Evolutionary conservation across 1,140 invertebrate genomes (phyloP), one percentile per base, ranked within the genome.

Genomic region (Procambarus virginalis): DNA sequence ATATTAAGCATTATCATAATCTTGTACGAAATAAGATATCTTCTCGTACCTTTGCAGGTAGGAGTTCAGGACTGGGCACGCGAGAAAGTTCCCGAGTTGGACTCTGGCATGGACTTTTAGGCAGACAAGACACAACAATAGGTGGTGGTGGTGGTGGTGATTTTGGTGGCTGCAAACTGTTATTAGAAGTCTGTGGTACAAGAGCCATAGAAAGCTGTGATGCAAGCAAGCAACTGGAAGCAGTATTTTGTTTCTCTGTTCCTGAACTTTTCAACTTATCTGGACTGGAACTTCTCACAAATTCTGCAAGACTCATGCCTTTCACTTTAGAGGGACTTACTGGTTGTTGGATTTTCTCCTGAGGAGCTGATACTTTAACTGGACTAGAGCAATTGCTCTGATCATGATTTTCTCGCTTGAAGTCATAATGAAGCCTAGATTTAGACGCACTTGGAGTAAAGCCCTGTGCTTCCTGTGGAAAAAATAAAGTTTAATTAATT

Each of bases 371-470:
- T 78, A 12, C 8, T 76, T 88, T 88, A 34, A 17, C 9, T 70
- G 86, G 78, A 80, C 77, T 70, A 17, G 20, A 48, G 10, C 46
- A 20, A 82, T 34, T 51, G 12, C 45, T 60, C 48, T 78, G 34
- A 22, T 6, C 22, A 17, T 78, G 20, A 55, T 70, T 64, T 14
- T 89, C 87, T 68, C 73, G 80, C 64, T 89, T 92, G 76, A 91
- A 92, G 46, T 92, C 85, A 77, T 91, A 92, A 49, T 85, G 84
- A 58, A 92, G 91, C 46, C 82, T 83, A 20, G 91, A 92, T 6
- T 75, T 70, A 20, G 91, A 92, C 17, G 86, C 83, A 85, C n/a
- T 91, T 46, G 91, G 91, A 84, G 91, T 92, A 60, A 88, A 92
- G 17, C 91, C 91, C 78, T 92, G 91, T 2, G 91, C 91, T 80